phyloP scores from a whole-genome alignment of 2,888 invertebrate species.

The Catocala sponsa region DNA sequence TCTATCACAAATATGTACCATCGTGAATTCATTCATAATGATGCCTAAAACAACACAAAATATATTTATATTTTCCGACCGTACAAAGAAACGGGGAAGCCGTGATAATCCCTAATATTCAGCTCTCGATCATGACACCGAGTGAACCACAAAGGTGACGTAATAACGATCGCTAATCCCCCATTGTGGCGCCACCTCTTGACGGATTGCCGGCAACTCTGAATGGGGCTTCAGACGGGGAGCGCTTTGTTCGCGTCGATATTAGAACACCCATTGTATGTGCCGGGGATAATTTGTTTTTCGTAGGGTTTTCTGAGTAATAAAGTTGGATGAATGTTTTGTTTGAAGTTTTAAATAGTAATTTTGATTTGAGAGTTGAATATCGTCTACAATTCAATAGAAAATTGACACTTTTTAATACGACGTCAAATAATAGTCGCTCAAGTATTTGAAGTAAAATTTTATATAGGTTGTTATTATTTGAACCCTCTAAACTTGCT shows the following conservation, averaged over 20 bases:
- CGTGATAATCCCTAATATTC: slow-evolving; percentile 86
- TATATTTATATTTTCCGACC: slow-evolving; percentile 23
- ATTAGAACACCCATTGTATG: slow-evolving; percentile 78
- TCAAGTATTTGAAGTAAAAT: too few species aligned
- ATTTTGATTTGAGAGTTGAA: slow-evolving; percentile 21
- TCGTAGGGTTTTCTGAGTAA: slow-evolving; percentile 60
- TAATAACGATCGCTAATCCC: slow-evolving; percentile 85
- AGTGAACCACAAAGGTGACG: slow-evolving; percentile 80
- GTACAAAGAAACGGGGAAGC: slow-evolving; percentile 71
- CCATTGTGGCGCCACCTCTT: slow-evolving; percentile 86
- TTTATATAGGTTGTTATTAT: too few species aligned
- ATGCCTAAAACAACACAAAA: slow-evolving; percentile 16
- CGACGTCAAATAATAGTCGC: too few species aligned
- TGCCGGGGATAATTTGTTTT: slow-evolving; percentile 77
- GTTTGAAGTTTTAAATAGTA: slow-evolving; percentile 29
- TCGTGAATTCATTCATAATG: not conserved
- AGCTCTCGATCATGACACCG: slow-evolving; percentile 82
- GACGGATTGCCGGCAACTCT: slow-evolving; percentile 80
- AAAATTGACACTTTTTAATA: too few species aligned
- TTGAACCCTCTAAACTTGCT: too few species aligned
- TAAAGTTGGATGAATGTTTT: slow-evolving; percentile 51
- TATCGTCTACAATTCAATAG: not conserved
- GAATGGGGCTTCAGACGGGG: slow-evolving; percentile 80
- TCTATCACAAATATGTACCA: too few species aligned
- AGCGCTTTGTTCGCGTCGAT: slow-evolving; percentile 78